Evolutionary conservation across 2,113 vertebrate species (phyloP).

Genomic region (crab-eating macaque (Macaca fascicularis)): DNA sequence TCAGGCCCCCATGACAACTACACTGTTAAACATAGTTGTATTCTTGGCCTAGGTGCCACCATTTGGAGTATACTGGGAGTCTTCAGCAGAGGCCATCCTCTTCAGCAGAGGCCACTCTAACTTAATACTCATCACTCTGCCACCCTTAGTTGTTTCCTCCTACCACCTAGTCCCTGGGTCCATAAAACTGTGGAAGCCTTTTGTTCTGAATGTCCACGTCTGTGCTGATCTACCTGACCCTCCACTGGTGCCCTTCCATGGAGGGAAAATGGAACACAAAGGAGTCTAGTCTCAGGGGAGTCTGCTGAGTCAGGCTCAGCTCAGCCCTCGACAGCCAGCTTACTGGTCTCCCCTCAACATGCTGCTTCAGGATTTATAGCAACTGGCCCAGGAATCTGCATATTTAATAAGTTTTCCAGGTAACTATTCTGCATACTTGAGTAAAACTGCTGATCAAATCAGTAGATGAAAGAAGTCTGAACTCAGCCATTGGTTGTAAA

Average conservation of each 20-base stretch:
- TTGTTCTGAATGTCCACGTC: not conserved
- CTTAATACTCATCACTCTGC: not conserved
- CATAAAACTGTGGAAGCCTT: not conserved
- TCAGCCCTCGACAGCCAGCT: not conserved
- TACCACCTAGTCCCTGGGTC: too few relatives aligned
- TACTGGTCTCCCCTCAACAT: not conserved
- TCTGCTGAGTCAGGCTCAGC: not conserved
- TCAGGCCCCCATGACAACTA: rapidly evolving
- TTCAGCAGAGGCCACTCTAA: not conserved
- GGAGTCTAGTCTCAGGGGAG: not conserved
- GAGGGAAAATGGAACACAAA: not conserved
- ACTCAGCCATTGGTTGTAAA: not conserved
- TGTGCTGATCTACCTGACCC: not conserved
- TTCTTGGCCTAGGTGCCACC: rapidly evolving
- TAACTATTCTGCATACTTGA: not conserved
- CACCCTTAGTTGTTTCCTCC: not conserved
- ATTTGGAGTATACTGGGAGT: not conserved
- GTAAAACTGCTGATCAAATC: not conserved
- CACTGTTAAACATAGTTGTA: not conserved
- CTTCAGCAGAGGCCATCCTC: not conserved
- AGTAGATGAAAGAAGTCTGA: not conserved
- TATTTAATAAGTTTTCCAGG: not conserved
- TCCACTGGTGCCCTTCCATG: not conserved
- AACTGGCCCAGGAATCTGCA: not conserved
- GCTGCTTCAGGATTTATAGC: not conserved